These are phyloP conservation scores for Clistopyga incitator DNA, from an alignment of 2,888 invertebrate species.

Conservation along the genomic window DNA sequence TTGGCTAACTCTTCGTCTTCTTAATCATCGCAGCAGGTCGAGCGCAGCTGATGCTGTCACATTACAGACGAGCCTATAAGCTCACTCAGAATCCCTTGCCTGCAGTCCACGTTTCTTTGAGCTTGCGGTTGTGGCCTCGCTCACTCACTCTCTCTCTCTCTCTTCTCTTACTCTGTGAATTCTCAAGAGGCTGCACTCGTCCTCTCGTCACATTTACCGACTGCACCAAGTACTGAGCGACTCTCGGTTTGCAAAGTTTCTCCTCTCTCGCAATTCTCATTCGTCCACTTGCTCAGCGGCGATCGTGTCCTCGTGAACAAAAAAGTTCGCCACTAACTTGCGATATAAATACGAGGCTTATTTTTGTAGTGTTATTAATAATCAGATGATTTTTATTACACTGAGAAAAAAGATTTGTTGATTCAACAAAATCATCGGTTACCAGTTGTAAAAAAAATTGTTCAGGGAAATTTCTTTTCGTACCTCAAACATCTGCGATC, in stretches of 20 bases:
- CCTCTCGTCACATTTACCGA: conserved; percentile 5
- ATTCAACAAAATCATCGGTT: too few relatives aligned
- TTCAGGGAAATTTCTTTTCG: too few relatives aligned
- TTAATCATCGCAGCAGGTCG: conserved; percentile 33
- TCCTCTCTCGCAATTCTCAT: conserved; percentile 9
- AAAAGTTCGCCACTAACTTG: neutral
- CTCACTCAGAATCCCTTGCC: neutral
- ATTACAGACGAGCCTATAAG: conserved; percentile 36
- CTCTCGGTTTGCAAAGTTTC: conserved; percentile 1
- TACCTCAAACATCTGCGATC: too few relatives aligned
- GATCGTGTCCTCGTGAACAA: neutral
- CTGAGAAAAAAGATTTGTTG: too few relatives aligned
- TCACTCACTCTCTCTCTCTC: conserved; percentile 24
- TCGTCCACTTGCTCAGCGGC: neutral
- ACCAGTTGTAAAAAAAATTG: too few relatives aligned
- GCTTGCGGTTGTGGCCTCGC: conserved; percentile 33
- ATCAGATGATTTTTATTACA: too few relatives aligned
- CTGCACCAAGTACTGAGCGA: conserved; percentile 10
- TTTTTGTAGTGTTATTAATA: too few relatives aligned
- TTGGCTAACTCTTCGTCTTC: conserved; percentile 38
- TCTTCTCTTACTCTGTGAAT: conserved; percentile 4
- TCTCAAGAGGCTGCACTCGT: conserved; percentile 12
- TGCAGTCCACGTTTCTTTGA: conserved; percentile 34
- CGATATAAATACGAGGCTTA: neutral
- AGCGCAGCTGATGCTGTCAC: conserved; percentile 64